Evolutionary conservation across 2,113 vertebrate species (phyloP), one percentile per base, ranked within the genome.

Genomic region (Gymnarchus niloticus): DNA sequence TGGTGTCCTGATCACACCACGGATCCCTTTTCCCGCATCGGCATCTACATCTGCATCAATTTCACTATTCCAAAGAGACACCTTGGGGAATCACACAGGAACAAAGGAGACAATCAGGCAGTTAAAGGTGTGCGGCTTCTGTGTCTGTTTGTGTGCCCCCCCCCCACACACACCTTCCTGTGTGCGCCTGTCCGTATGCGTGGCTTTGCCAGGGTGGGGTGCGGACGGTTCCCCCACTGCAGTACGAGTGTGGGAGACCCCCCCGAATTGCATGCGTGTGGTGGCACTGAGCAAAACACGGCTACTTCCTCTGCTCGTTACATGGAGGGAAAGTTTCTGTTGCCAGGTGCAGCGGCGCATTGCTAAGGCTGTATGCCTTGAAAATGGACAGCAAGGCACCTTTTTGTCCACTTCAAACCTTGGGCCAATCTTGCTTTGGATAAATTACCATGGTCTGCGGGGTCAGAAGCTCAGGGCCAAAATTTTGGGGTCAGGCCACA

Each of bases 81-180:
- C 90, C 90, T 90, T 87, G 88, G 91, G 91, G 90, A 92, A 91
- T 93, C 89, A 90, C 87, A 89, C 86, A 89, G 89, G 89, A 93
- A 93, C 91, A 93, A 92, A 92, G 90, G 87, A 84, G 56, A 82
- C 8, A 28, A 82, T 56, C 84, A 83, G n/a, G 59, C 14, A 65
- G 78, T 12, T 49, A 48, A 25, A 87, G 86, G 87, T 84, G 84
- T 59, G 57, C 14, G 33, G 14, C 4, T 6, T 10, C 23, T 10
- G 77, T 51, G 46, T 12, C 8, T 49, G 77, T 3, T 2, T 3
- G 76, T n/a, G 19, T 65, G 87, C 65, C 84, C 85, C 37, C 76
- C 76, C 0, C 12, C 25, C 33, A 21, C 2, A 83, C 57, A 85
- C 84, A 85, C 87, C 84, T 28, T 6, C 23, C 5, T 61, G 57